Evolutionary conservation across 2,113 vertebrate species (phyloP).

Genomic region (Bos javanicus): DNA sequence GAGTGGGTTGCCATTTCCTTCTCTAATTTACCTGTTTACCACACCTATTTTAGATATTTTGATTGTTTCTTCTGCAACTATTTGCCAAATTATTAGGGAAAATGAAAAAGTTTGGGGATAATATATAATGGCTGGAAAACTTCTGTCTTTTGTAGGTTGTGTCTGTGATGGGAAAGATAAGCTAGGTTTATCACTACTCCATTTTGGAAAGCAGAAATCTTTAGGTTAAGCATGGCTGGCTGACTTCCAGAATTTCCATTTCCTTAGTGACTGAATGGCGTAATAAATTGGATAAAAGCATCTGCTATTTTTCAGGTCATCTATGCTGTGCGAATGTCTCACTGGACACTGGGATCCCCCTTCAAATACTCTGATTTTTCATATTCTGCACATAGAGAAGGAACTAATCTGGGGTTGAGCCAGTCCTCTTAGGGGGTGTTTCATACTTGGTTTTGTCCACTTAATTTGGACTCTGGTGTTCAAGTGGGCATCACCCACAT

Average conservation of each 20-base stretch:
- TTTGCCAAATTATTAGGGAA: neutral
- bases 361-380: neutral
- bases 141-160: neutral
- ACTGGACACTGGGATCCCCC: neutral
- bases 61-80: neutral
- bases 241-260: conserved; percentile 5
- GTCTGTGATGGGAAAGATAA: conserved; percentile 12
- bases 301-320: conserved; percentile 30
- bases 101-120: neutral
- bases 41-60: neutral
- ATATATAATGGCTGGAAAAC: neutral
- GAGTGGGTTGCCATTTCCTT: neutral
- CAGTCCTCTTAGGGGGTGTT: neutral
- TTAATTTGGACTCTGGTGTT: neutral
- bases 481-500: neutral
- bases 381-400: neutral
- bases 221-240: neutral
- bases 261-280: neutral
- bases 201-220: conserved; percentile 36
- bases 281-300: neutral
- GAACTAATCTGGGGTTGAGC: neutral
- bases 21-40: neutral
- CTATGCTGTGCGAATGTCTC: neutral
- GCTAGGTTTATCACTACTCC: neutral
- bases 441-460: neutral